Percentiles rank a stretch among this genome's conserved stretches.
Conservation (phyloP, 2,888 invertebrate genomes). For the Oligia strigilis region DNA sequence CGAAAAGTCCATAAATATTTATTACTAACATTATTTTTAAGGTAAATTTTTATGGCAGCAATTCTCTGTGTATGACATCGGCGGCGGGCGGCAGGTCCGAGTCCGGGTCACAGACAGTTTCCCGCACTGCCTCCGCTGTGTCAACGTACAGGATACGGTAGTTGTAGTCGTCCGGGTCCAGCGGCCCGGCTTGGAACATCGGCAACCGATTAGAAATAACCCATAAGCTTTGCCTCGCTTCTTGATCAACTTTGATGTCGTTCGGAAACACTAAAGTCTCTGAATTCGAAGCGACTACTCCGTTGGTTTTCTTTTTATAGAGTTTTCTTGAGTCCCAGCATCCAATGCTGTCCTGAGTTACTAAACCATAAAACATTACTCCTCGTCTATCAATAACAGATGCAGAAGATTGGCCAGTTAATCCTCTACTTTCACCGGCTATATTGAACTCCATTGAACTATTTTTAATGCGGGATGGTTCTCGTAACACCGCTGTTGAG, state of each 20-base stretch:
- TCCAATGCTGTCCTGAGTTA: constrained; percentile 93
- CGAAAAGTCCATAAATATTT: constrained; percentile 25
- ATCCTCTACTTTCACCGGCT: constrained; percentile 90
- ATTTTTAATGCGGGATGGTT: constrained; percentile 85
- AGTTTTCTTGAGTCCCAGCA: constrained; percentile 95
- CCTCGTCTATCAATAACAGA: constrained; percentile 93
- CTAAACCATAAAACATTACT: constrained; percentile 95
- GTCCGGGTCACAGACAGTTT: constrained; percentile 93
- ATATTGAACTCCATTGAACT: constrained; percentile 81
- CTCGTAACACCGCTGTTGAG: constrained; percentile 91
- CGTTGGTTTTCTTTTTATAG: constrained; percentile 91
- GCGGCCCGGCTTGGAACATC: constrained; percentile 92
- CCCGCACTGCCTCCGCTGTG: constrained; percentile 91
- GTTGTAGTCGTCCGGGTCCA: constrained; percentile 92
- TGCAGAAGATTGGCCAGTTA: constrained; percentile 93
- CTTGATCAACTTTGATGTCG: constrained; percentile 94
- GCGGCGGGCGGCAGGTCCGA: constrained; percentile 54
- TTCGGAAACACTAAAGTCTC: constrained; percentile 94
- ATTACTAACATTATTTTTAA: constrained; percentile 28
- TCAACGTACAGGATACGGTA: constrained; percentile 93
- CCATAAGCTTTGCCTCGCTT: constrained; percentile 93
- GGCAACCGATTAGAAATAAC: constrained; percentile 94
- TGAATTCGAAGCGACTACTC: constrained; percentile 91
- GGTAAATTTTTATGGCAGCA: constrained; percentile 71
- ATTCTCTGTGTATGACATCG: constrained; percentile 57